These are phyloP conservation scores for Melinaea menophilus DNA, from an alignment of 2,888 invertebrate species.

Conservation along the genomic window DNA sequence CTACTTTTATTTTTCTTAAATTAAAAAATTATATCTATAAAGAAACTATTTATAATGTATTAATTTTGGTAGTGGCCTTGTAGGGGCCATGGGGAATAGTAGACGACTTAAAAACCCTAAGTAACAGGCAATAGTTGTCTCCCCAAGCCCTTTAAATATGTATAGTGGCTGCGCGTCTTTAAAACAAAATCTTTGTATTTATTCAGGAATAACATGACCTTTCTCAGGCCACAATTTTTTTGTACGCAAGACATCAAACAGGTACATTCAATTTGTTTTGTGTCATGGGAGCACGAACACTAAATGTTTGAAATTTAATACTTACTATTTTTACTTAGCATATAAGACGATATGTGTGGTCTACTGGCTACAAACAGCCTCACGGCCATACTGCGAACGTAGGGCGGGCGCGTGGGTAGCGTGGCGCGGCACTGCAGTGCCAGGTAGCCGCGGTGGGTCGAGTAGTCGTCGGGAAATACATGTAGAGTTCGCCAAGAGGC, in stretches of 20 bases:
- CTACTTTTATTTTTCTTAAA: neutral
- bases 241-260: too few relatives aligned
- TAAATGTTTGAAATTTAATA: constrained; percentile 28
- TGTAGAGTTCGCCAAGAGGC: constrained; percentile 70
- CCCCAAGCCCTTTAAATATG: too few relatives aligned
- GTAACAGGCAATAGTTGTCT: too few relatives aligned
- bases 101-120: too few relatives aligned
- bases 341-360: constrained; percentile 69
- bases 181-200: too few relatives aligned
- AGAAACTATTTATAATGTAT: neutral
- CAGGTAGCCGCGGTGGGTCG: constrained; percentile 63
- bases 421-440: constrained; percentile 66
- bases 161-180: too few relatives aligned
- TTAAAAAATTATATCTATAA: neutral
- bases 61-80: too few relatives aligned
- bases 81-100: too few relatives aligned
- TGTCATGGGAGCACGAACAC: too few relatives aligned
- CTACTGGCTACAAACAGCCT: constrained; percentile 63
- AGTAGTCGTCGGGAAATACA: constrained; percentile 66
- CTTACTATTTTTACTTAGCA: constrained; percentile 76
- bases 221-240: too few relatives aligned
- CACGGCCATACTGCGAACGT: constrained; percentile 66
- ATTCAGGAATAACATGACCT: too few relatives aligned
- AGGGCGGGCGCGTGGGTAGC: constrained; percentile 56
- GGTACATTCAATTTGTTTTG: too few relatives aligned